phyloP scores from a whole-genome alignment of 2,113 vertebrate species.

The Crotalus viridis region DNA sequence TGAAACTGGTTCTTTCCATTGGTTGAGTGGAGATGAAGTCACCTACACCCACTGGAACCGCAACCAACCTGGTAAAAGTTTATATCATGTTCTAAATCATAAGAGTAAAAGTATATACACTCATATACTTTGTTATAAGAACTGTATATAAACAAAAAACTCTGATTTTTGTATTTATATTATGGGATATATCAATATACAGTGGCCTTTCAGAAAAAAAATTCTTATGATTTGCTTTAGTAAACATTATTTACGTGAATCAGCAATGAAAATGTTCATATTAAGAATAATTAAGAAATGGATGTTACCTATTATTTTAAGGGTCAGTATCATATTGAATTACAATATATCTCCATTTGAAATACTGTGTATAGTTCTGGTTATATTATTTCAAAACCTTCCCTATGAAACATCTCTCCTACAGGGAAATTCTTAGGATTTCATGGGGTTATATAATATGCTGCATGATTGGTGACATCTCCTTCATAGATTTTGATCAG shows the following conservation, averaged over 20 bases:
- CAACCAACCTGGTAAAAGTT: conserved; percentile 84
- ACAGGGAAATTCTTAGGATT: neutral
- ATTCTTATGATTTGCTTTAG: neutral
- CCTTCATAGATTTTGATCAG: neutral
- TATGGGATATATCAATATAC: neutral
- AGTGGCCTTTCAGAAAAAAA: neutral
- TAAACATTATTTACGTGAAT: neutral
- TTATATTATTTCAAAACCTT: neutral
- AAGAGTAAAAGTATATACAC: neutral
- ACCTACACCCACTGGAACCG: conserved; percentile 94
- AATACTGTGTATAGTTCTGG: neutral
- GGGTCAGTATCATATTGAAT: neutral
- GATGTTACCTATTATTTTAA: neutral
- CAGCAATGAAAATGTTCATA: neutral
- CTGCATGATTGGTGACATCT: neutral
- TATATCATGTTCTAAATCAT: neutral
- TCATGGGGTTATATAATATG: neutral
- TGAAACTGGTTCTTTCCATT: conserved; percentile 77
- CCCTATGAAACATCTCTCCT: neutral
- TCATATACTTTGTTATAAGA: neutral
- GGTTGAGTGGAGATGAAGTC: conserved; percentile 87
- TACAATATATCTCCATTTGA: neutral
- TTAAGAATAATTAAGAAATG: neutral
- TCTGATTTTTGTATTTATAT: neutral
- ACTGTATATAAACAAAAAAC: neutral